A percentile compares a stretch with the other conserved stretches of the same genome.
Evolutionary conservation across 37 sponge, comb jelly and placozoan genomes (phyloP).

Genomic region (Petrosia ficiformis): DNA sequence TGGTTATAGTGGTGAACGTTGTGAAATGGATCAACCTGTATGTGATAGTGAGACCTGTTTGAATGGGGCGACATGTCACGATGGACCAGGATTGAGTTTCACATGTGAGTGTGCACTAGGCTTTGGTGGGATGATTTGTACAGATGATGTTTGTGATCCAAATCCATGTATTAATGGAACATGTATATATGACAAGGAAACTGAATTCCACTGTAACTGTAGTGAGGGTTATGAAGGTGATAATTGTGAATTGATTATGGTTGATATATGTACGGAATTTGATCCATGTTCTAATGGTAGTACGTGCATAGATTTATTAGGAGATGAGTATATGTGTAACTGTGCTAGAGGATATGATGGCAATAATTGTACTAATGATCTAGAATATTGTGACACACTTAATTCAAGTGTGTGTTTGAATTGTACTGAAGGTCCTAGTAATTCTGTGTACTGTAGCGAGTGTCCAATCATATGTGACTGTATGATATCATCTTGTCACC

Average conservation of each 20-base stretch:
- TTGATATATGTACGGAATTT: neutral
- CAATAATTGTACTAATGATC: too few species aligned
- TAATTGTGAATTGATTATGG: slow-evolving; percentile 8
- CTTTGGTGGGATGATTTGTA: slow-evolving; percentile 27
- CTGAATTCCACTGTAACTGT: slow-evolving; percentile 20
- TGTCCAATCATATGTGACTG: too few species aligned
- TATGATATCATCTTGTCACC: too few species aligned
- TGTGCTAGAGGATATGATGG: too few species aligned
- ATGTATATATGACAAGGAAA: slow-evolving; percentile 43
- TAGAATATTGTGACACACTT: too few species aligned
- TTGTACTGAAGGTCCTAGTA: too few species aligned
- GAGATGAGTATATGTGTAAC: too few species aligned
- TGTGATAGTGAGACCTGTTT: slow-evolving; percentile 17
- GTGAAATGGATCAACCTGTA: neutral
- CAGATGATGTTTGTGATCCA: slow-evolving; percentile 1
- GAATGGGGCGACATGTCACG: slow-evolving; percentile 15
- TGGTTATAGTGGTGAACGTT: slow-evolving; percentile 16
- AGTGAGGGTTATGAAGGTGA: slow-evolving; percentile 20
- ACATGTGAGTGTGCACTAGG: slow-evolving; percentile 41
- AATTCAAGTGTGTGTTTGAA: too few species aligned
- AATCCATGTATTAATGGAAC: slow-evolving; percentile 37
- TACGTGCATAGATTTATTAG: neutral
- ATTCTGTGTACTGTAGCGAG: too few species aligned
- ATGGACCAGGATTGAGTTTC: neutral
- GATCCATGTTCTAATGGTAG: neutral